A percentile compares a stretch with the other conserved stretches of the same genome.
Conservation (phyloP, 2,888 invertebrate genomes). For the Cantharis flavilabris region DNA sequence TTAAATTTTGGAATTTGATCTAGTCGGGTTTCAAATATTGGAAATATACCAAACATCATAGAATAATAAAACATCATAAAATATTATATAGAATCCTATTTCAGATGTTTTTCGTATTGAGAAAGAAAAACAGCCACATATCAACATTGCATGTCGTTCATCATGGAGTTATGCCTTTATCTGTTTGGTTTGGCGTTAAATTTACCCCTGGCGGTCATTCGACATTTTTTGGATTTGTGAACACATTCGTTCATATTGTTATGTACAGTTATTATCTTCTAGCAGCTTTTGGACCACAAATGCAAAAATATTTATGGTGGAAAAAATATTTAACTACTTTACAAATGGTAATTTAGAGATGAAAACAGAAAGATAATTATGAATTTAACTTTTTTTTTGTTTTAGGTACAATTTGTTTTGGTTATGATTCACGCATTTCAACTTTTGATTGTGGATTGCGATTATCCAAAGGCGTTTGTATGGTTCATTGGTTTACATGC, state of each 20-base stretch:
- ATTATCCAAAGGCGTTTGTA: constrained; percentile 85
- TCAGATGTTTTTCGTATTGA: constrained; percentile 86
- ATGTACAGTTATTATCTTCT: constrained; percentile 94
- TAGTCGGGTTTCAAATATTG: too few relatives aligned
- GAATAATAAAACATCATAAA: too few relatives aligned
- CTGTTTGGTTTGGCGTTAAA: constrained; percentile 76
- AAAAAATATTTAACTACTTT: constrained; percentile 90
- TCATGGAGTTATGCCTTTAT: constrained; percentile 96
- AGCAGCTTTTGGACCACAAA: constrained; percentile 85
- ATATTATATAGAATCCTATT: constrained; percentile 30
- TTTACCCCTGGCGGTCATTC: constrained; percentile 81
- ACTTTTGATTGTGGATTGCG: constrained; percentile 84
- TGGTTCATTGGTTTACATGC: constrained; percentile 94
- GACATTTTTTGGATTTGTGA: constrained; percentile 90
- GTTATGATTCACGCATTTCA: constrained; percentile 91
- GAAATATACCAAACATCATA: too few relatives aligned
- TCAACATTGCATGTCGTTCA: constrained; percentile 94
- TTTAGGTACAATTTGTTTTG: constrained; percentile 80
- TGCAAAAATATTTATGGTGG: constrained; percentile 93
- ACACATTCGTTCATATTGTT: constrained; percentile 92
- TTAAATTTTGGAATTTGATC: too few relatives aligned
- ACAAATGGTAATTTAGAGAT: constrained; percentile 76
- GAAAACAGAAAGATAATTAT: not conserved
- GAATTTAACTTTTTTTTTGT: not conserved
- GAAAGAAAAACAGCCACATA: constrained; percentile 93